Conservation (phyloP, 2,113 vertebrate genomes). For the Anoplopoma fimbria region DNA sequence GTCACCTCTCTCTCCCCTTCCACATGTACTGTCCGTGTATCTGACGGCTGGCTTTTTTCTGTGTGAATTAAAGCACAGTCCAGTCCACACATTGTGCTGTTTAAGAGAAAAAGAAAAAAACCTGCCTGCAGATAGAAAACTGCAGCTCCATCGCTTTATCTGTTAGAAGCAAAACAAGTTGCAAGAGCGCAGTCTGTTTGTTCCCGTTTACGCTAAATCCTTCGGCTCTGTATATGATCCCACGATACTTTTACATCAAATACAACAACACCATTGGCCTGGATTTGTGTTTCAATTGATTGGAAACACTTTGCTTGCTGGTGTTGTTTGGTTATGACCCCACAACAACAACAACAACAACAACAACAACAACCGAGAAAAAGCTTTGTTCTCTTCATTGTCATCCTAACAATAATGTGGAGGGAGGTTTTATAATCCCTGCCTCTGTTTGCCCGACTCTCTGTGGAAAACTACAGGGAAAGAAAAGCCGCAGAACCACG, state of each 20-base stretch:
- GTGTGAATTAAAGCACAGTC: slow-evolving; percentile 31
- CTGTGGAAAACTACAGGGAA: slow-evolving; percentile 53
- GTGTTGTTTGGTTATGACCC: too few relatives aligned
- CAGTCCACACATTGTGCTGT: slow-evolving; percentile 32
- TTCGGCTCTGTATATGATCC: slow-evolving; percentile 34
- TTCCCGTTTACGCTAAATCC: slow-evolving; percentile 14
- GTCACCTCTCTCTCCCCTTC: slow-evolving; percentile 43
- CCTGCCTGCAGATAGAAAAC: slow-evolving; percentile 39
- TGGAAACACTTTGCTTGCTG: slow-evolving; percentile 25
- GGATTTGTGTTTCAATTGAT: slow-evolving; percentile 40
- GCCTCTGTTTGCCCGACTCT: slow-evolving; percentile 47
- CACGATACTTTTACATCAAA: slow-evolving; percentile 1
- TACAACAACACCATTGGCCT: slow-evolving; percentile 10
- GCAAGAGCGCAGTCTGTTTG: slow-evolving; percentile 8
- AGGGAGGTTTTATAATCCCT: slow-evolving; percentile 59
- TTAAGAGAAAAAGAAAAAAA: slow-evolving; percentile 32
- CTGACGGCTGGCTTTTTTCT: slow-evolving; percentile 20
- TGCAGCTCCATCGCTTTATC: slow-evolving; percentile 26
- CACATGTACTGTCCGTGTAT: slow-evolving; percentile 8
- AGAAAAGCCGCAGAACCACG: slow-evolving; percentile 57
- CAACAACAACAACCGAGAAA: slow-evolving; percentile 54
- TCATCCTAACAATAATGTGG: slow-evolving; percentile 54
- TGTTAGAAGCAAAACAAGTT: slow-evolving; percentile 16
- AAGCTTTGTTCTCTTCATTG: slow-evolving; percentile 67
- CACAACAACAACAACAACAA: too few relatives aligned